Evolutionary conservation across 1,140 invertebrate species (phyloP).

Genomic region (Onthophagus taurus): DNA sequence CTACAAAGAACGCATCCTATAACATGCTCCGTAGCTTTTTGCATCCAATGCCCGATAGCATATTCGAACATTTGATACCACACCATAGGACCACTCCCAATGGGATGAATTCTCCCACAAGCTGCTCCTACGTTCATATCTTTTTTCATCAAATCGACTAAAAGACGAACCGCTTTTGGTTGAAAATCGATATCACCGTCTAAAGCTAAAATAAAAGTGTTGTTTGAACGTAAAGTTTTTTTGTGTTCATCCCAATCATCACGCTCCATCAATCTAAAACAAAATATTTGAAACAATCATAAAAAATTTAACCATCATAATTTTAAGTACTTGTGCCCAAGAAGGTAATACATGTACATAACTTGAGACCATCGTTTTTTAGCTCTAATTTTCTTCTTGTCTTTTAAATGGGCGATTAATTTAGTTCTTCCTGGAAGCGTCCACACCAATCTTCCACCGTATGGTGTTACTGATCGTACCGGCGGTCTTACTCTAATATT

Average conservation of each 20-base stretch:
- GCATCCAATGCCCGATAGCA: slow-evolving; percentile 89
- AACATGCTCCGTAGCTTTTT: slow-evolving; percentile 91
- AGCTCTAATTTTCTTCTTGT: slow-evolving; percentile 79
- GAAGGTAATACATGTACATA: slow-evolving; percentile 92
- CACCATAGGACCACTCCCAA: slow-evolving; percentile 79
- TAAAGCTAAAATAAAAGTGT: slow-evolving; percentile 82
- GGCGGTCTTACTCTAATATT: slow-evolving; percentile 60
- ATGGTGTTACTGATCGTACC: slow-evolving; percentile 72
- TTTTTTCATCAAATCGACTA: slow-evolving; percentile 87
- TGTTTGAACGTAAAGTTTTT: slow-evolving; percentile 70
- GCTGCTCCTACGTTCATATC: slow-evolving; percentile 80
- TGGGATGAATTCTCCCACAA: slow-evolving; percentile 87
- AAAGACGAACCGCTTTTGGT: slow-evolving; percentile 71
- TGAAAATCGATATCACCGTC: slow-evolving; percentile 92
- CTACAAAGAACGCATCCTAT: slow-evolving; percentile 82
- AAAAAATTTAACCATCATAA: neutral
- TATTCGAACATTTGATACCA: slow-evolving; percentile 95
- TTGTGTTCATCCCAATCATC: slow-evolving; percentile 45
- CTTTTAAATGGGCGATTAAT: slow-evolving; percentile 80
- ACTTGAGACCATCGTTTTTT: slow-evolving; percentile 78
- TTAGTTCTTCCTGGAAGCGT: slow-evolving; percentile 76
- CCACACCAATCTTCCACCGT: slow-evolving; percentile 80
- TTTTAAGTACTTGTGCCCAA: slow-evolving; percentile 52
- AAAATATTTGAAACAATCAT: neutral
- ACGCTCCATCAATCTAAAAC: slow-evolving; percentile 59